Evolutionary conservation across 2,113 vertebrate genomes (phyloP).

Genomic region (Colaptes auratus): DNA sequence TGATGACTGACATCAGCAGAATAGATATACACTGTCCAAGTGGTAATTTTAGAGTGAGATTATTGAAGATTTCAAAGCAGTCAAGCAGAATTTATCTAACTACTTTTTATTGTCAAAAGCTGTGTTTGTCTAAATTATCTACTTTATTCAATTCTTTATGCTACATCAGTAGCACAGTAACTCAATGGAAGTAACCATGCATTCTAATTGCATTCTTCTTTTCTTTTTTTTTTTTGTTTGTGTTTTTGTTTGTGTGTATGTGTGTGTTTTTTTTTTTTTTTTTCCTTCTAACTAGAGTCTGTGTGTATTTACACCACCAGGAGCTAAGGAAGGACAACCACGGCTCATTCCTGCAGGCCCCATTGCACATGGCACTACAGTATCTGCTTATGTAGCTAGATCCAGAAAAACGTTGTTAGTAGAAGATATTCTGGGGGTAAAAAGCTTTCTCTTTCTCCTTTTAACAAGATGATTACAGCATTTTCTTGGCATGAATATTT

Average conservation of each 20-base stretch:
- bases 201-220: conserved; percentile 20
- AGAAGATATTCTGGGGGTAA: conserved; percentile 94
- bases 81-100: not conserved
- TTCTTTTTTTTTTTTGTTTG: not conserved
- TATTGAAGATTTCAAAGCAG: not conserved
- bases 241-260: not conserved
- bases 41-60: not conserved
- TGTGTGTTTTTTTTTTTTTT: not conserved
- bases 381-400: conserved; percentile 97
- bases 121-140: not conserved
- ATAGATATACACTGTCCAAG: too few relatives aligned
- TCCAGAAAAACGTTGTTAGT: conserved; percentile 92
- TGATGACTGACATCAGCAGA: not conserved
- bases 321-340: conserved; percentile 89
- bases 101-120: not conserved
- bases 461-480: not conserved
- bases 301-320: conserved; percentile 92
- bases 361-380: conserved; percentile 90
- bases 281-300: conserved; percentile 84
- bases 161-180: not conserved
- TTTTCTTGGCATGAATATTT: not conserved
- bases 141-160: not conserved
- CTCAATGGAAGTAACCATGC: not conserved
- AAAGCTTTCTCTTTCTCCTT: not conserved
- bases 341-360: conserved; percentile 90